Base-by-base conservation (phyloP, 2,113 vertebrate genomes). In the Gnathonemus echidnorhynchus region DNA sequence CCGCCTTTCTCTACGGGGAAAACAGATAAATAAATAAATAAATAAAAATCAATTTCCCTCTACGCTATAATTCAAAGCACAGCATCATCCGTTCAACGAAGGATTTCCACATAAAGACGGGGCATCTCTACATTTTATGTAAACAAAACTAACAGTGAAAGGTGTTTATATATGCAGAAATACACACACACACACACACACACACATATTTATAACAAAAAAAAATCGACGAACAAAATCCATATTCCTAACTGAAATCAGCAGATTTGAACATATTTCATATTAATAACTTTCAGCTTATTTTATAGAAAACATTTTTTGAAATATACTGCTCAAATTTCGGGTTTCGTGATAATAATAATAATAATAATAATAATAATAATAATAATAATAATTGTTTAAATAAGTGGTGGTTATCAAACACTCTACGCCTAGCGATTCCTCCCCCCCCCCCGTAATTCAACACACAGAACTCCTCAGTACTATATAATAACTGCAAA, bases 11-110 rank as follows among this genome's bases (percentile, higher is more conserved):
- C 95, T 95, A 96, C 96, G 95, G 93, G 93, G 92, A 88, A 91
- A 91, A 89, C 90, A 90, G 90, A 90, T 86, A 89, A 92, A 89
- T 91, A 90, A 91, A 90, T 88, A 89, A 92, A 93, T 94, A 94
- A 96, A 97, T 98, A 98, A 98, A 97, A 98, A 97, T 97, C 96
- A 98, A 98, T 97, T 95, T 95, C 94, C 95, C 95, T 93, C 90
- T 83, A 84, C 95, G 93, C 94, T 94, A 93, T 95, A 96, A 96
- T 94, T 94, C 94, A 93, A 92, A 90, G 86, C 92, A 91, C 94
- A 94, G 93, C 93, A 91, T 94, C 90, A 91, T 92, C 93, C 92
- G 93, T 93, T 93, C 93, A 93, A 94, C 92, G 92, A 94, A 95
- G 94, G 93, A 95, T 95, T 93, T 94, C 92, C 91, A 91, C 94